A percentile compares a stretch with the other conserved stretches of the same genome.
Evolutionary conservation across 2,113 vertebrate species (phyloP).

Genomic region (Lanius collurio): DNA sequence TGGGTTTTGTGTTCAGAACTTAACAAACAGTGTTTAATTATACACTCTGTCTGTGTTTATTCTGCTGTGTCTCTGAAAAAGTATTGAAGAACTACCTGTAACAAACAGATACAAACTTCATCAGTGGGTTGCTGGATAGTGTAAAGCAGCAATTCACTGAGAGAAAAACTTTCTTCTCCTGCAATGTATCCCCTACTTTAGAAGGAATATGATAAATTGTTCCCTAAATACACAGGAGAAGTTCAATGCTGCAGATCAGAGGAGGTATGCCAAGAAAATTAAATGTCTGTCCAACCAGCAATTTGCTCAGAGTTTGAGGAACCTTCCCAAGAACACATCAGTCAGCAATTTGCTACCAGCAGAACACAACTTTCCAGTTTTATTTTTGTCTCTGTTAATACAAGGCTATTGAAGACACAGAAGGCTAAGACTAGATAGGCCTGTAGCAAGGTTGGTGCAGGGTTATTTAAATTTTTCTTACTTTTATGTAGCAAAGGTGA

Average conservation of each 20-base stretch:
- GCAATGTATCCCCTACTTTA: background rate
- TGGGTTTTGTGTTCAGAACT: background rate
- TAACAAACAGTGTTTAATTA: background rate
- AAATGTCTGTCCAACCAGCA: conserved; percentile 36
- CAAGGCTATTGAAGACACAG: background rate
- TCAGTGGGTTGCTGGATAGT: background rate
- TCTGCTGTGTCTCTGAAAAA: background rate
- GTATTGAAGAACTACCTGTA: background rate
- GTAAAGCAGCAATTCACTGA: background rate
- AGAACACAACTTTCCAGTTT: background rate
- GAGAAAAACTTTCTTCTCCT: background rate
- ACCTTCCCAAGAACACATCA: background rate
- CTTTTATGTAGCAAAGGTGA: background rate
- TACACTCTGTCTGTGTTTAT: background rate
- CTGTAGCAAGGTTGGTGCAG: background rate
- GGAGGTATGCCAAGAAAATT: conserved; percentile 40
- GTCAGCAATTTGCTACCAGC: background rate
- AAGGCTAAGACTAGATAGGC: background rate
- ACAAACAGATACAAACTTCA: background rate
- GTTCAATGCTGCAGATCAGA: conserved; percentile 34
- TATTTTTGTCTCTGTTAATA: background rate
- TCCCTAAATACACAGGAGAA: conserved; percentile 9
- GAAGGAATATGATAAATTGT: background rate
- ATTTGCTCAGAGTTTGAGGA: conserved; percentile 39
- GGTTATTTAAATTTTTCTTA: background rate